Percentiles rank a stretch among this genome's conserved stretches.
Conservation (phyloP, 2,888 invertebrate genomes). For the Heliconius erato region DNA sequence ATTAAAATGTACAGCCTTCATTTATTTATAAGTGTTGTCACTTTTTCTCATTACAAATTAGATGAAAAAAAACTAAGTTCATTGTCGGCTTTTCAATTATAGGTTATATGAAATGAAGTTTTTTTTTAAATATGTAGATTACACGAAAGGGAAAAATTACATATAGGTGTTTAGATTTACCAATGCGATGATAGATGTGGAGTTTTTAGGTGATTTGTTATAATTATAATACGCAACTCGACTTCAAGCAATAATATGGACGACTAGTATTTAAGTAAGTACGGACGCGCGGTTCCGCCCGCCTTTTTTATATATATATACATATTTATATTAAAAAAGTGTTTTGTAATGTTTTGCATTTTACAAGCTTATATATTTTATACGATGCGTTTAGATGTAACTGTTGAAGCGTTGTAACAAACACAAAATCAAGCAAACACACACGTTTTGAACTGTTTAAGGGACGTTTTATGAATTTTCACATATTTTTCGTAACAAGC, state of each 20-base stretch:
- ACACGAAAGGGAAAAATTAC: too few relatives aligned
- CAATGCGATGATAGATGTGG: not conserved
- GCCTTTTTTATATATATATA: constrained; percentile 13
- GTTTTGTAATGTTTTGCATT: constrained; percentile 30
- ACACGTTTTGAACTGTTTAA: constrained; percentile 14
- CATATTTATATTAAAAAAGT: not conserved
- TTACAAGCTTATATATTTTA: constrained; percentile 32
- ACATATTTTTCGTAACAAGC: not conserved
- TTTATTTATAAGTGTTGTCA: not conserved
- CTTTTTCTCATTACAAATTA: not conserved
- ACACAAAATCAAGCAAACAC: constrained; percentile 22
- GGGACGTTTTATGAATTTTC: constrained; percentile 18
- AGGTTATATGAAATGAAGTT: too few relatives aligned
- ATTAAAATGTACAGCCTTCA: not conserved
- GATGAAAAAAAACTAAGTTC: not conserved
- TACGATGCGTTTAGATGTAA: constrained; percentile 21
- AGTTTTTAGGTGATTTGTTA: not conserved
- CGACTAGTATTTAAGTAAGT: not conserved
- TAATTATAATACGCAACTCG: not conserved
- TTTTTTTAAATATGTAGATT: too few relatives aligned
- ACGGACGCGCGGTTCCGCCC: constrained; percentile 1
- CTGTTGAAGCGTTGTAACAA: constrained; percentile 14
- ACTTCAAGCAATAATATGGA: constrained; percentile 17
- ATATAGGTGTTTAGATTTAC: too few relatives aligned
- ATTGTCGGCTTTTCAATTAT: not conserved